Evolutionary conservation across 2,888 invertebrate genomes (phyloP), one percentile per base, ranked within the genome.

Genomic region (Copidosoma aretas): DNA sequence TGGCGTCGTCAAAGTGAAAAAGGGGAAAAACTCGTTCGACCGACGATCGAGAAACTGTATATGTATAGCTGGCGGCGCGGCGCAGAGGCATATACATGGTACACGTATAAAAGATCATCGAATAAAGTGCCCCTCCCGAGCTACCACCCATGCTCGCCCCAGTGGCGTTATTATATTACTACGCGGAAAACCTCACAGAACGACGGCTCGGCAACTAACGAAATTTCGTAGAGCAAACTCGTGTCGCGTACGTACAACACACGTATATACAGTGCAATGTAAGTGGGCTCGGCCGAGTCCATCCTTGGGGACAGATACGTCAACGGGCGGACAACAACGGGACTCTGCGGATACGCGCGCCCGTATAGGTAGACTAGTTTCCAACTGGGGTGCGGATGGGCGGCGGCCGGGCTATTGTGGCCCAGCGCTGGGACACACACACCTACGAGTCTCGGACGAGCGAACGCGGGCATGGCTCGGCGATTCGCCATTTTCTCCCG

Each of bases 251-350:
- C 8, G 32, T 32, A 32, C 32, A 32, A 0, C 56, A 22, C 12
- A 52, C 19, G 52, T 51, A 52, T 56, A 25, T 43, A 41, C 54
- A 51, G 43, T 46, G 3, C 43, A 46, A 32, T 32, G 43, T 53
- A 32, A 22, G 46, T 49, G 53, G 60, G 60, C 14, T 52, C 12
- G 59, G 49, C 43, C 61, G 41, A 21, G 63, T 10, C 19, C 19
- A 76, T 81, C 82, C 83, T 82, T 74, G 71, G 83, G 82, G 83
- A 82, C 81, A 82, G 82, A 83, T 83, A 82, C 82, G 81, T 83
- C 83, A 83, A 77, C 75, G 46, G 21, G 75, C 74, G 79, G 78
- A 79, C 78, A 79, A 75, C 65, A n/a, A 32, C 1, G 21, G 65
- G 25, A 10, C 49, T n/a, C n/a, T 19, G 60, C 39, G 61, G 32